Evolutionary conservation across 2,113 vertebrate genomes (phyloP).

Genomic region (Cinclus cinclus): DNA sequence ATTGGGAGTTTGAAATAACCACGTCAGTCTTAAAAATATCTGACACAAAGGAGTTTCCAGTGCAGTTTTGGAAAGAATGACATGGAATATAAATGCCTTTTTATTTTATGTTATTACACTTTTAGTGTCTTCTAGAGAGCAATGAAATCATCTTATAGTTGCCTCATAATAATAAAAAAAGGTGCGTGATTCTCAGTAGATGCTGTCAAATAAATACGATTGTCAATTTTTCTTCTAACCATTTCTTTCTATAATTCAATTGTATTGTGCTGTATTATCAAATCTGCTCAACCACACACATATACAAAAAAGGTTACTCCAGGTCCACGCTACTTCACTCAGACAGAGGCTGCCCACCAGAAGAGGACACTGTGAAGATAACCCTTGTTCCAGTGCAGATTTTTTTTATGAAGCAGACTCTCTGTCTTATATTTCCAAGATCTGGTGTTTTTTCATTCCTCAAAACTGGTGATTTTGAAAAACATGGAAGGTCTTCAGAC

Average conservation of each 20-base stretch:
- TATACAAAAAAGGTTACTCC: background rate
- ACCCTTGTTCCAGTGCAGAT: background rate
- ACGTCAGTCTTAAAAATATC: background rate
- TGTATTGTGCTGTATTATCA: background rate
- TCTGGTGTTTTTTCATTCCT: background rate
- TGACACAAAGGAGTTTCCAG: conserved; percentile 31
- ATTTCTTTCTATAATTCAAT: conserved; percentile 54
- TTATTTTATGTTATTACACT: conserved; percentile 51
- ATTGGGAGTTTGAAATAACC: conserved; percentile 13
- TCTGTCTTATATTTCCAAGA: background rate
- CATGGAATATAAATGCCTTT: conserved; percentile 29
- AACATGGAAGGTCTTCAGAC: background rate
- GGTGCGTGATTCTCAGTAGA: background rate
- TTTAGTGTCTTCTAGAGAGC: conserved; percentile 45
- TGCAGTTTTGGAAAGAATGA: background rate
- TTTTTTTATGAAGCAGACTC: background rate
- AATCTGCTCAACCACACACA: background rate
- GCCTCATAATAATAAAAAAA: conserved; percentile 28
- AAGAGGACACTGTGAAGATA: background rate
- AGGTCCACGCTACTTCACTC: background rate
- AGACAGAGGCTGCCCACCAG: background rate
- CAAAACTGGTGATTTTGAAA: background rate
- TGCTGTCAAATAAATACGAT: background rate
- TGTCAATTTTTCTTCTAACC: background rate
- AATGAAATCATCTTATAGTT: conserved; percentile 43